Base-by-base conservation (phyloP, 2,888 invertebrate species). In the Orchesella flavescens region DNA sequence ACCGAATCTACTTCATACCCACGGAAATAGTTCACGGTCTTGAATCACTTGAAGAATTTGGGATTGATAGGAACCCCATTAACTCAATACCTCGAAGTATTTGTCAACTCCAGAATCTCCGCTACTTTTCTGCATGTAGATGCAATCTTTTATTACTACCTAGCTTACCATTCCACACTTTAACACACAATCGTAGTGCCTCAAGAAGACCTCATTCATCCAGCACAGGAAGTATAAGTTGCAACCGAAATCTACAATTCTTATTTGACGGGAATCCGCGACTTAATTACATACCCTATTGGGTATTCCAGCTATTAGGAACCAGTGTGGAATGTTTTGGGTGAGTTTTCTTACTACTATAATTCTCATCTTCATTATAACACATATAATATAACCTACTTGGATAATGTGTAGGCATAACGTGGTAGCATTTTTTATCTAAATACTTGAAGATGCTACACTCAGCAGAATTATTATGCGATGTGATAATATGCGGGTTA, bases 91-190 rank as follows among this genome's bases (percentile, higher is more conserved):
- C 88, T 0, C 55, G 85, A 43, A 84, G 74, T 43, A 71, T 88
- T 13, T 73, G 66, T 44, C 23, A 69, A 21, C 77, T 86, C 3
- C 73, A 24, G 15, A 85, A 84, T 34, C 84, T 88, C 7, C 69
- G 80, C 12, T 85, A 82, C 43, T 73, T 88, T 23, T 88, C 88
- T 9, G 86, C 85, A 1, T 88, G 88, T 44, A 76, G 85, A 59
- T 87, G 88, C 63, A 81, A 87, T 71, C 83, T 88, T 5, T 63
- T 82, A 12, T 80, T 84, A 65, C 63, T 88, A 13, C 88, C 88
- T 15, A 71, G 72, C 43, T 44, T 86, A 0, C 88, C 88, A 17
- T 88, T 88, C 63, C 66, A 75, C 55, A 66, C 72, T 5, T 65
- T 86, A 19, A 12, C 61, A 2, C 46, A 68, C 7, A 55, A 43